Evolutionary conservation across 2,113 vertebrate species (phyloP), one percentile per base, ranked within the genome.

Genomic region (Nothoprocta pentlandii): DNA sequence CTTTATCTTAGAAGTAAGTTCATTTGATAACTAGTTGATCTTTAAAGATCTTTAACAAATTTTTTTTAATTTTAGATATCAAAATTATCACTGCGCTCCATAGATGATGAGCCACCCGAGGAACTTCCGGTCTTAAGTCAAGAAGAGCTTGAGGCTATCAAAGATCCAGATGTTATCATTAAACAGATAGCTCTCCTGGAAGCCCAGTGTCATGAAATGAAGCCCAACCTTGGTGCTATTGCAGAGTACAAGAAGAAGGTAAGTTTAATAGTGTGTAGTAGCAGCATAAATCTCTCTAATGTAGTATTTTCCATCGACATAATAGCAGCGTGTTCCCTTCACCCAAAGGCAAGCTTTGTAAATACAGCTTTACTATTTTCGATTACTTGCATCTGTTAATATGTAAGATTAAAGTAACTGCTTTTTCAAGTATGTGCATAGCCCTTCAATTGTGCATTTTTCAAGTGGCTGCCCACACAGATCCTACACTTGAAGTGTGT

Each of bases 171-270:
- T 21, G 36, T 92, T 76, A 97, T 99, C 73, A 98, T 98, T 70
- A 99, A 98, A 66, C 98, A 98, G 51, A 99, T 99, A 58, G 98
- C 98, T 61, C 98, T 99, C 32, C 91, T 99, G 61, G 99, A 99
- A 97, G 98, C 98, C 2, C 98, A 98, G 81, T 98, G 98, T 42
- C 94, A 98, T 16, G 97, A 98, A 92, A 98, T 99, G 92, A 99
- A 98, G 66, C 99, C 99, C 91, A 99, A 99, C 96, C 98, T 99
- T 6, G 97, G 98, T 0, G 98, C 99, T 62, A 99, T 99, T 28
- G 98, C 97, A 1, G 98, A 99, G 34, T 99, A 99, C 90, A 98
- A 98, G 96, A 98, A 98, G 88, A 99, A 99, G 98, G 99, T 99
- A 93, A 34, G 51, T 7, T 39, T 12, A 15, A 26, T 22, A 1